Evolutionary conservation across 2,888 invertebrate species (phyloP), one percentile per base, ranked within the genome.

Genomic region (Dicranocentrus wangi): DNA sequence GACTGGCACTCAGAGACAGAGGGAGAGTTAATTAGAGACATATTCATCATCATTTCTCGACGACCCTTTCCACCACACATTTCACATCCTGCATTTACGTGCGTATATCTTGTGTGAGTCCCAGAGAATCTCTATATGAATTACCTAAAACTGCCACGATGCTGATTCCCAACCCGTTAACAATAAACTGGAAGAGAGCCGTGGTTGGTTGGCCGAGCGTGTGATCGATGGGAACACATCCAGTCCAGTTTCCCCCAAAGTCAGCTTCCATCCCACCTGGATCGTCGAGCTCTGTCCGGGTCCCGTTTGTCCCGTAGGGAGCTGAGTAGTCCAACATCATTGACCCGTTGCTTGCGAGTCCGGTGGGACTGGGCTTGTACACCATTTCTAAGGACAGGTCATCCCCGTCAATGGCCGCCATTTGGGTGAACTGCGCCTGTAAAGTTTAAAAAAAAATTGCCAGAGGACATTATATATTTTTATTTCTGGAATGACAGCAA

Each of bases 151-250:
- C 83, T 32, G 87, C 95, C 87, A 97, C 92, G 63, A 92, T 89
- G 89, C 95, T 95, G 77, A 96, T 91, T 85, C 95, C 90, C 85
- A 96, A 91, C 81, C 95, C 96, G 89, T 94, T 94, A 84, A 94
- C 92, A 89, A 95, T 91, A 90, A 96, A 95, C 87, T 94, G 93
- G 88, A 93, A 92, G 87, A 93, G 90, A 85, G 91, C 91, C 87
- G 91, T 68, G 53, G 80, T 73, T 1, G 80, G 72, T 19, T 68
- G 68, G 32, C n/a, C 32, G 15, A 27, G 0, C 3, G 66, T 43
- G 2, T 23, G 60, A n/a, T 80, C 80, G 17, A 68, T 27, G 32
- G 66, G 23, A 47, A 61, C 7, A 25, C 80, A 80, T 23, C 72
- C 72, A 28, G 60, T 23, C 21, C 63, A 55, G 47, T 70, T 73